Percentiles rank a stretch among this genome's conserved stretches.
phyloP scores from a whole-genome alignment of 2,888 invertebrate genomes.

The Drosophila bunnanda region DNA sequence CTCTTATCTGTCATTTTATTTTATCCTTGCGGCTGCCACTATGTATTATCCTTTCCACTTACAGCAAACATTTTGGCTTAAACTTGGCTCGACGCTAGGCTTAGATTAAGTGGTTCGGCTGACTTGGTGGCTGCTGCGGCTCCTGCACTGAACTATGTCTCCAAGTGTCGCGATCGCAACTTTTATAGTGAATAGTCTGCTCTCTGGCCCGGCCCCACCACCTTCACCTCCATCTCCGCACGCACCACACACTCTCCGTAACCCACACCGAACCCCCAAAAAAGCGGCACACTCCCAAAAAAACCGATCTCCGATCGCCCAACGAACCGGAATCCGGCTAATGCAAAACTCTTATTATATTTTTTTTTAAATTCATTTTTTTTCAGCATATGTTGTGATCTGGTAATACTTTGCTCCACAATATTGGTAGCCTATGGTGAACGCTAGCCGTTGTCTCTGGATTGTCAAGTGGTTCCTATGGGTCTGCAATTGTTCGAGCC shows the following conservation, averaged over 20 bases:
- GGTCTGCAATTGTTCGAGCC: constrained; percentile 1
- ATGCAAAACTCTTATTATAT: constrained; percentile 63
- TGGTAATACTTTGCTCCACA: constrained; percentile 32
- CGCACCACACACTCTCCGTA: constrained; percentile 30
- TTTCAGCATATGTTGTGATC: constrained; percentile 27
- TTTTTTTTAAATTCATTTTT: constrained; percentile 52
- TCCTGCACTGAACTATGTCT: constrained; percentile 83
- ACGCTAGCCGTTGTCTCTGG: constrained; percentile 33
- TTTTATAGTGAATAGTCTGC: constrained; percentile 77
- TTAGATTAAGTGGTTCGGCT: constrained; percentile 31
- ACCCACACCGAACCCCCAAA: constrained; percentile 10
- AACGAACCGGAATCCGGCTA: constrained; percentile 70
- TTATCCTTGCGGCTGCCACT: too few species aligned
- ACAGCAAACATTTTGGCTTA: constrained; percentile 63
- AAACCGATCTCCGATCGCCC: constrained; percentile 29
- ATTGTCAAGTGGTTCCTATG: constrained; percentile 11
- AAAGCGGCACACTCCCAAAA: constrained; percentile 27
- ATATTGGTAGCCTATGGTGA: constrained; percentile 16
- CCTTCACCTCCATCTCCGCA: constrained; percentile 20
- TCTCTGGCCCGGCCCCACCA: constrained; percentile 9
- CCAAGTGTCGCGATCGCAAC: constrained; percentile 76
- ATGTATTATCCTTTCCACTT: constrained; percentile 24
- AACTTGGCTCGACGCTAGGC: constrained; percentile 15
- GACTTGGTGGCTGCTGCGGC: constrained; percentile 68
- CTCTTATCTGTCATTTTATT: neutral